phyloP scores from a whole-genome alignment of 2,797 vertebrate species.

The Neosalanx taihuensis region DNA sequence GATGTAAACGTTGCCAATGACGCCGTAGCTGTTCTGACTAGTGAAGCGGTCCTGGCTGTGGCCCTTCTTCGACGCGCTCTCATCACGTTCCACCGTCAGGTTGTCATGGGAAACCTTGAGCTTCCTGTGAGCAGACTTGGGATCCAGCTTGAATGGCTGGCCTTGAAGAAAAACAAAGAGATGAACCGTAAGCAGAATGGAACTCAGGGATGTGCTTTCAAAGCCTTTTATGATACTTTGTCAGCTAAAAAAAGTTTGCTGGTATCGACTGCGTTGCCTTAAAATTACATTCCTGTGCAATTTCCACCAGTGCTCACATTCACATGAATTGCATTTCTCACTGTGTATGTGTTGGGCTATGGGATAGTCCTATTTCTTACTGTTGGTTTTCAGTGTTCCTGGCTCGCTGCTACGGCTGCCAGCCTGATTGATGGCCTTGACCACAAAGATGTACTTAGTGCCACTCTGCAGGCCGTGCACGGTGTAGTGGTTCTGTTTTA shows the following conservation, averaged over 20 bases:
- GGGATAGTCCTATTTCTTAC: conserved; percentile 68
- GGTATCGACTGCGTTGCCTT: neutral
- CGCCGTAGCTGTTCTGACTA: conserved; percentile 93
- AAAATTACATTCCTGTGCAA: neutral
- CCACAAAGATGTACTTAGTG: conserved; percentile 97
- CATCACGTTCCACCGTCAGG: conserved; percentile 94
- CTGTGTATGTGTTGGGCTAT: neutral
- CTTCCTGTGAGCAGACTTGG: conserved; percentile 96
- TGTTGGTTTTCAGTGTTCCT: conserved; percentile 96
- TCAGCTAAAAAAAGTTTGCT: neutral
- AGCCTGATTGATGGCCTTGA: conserved; percentile 98
- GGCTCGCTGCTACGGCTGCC: conserved; percentile 95
- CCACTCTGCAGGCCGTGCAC: conserved; percentile 97
- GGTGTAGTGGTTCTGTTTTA: conserved; percentile 98
- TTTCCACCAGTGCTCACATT: no score
- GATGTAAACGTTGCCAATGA: conserved; percentile 96
- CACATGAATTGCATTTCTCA: neutral
- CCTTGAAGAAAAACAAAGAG: conserved; percentile 64
- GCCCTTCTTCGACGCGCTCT: conserved; percentile 95
- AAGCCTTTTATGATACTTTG: neutral
- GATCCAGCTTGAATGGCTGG: conserved; percentile 97
- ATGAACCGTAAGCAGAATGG: neutral
- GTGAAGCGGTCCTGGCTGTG: conserved; percentile 94
- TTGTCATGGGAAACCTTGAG: conserved; percentile 96
- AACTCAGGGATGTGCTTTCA: neutral